Evolutionary conservation across 2,888 invertebrate genomes (phyloP).

Genomic region (Diarsia mendica): DNA sequence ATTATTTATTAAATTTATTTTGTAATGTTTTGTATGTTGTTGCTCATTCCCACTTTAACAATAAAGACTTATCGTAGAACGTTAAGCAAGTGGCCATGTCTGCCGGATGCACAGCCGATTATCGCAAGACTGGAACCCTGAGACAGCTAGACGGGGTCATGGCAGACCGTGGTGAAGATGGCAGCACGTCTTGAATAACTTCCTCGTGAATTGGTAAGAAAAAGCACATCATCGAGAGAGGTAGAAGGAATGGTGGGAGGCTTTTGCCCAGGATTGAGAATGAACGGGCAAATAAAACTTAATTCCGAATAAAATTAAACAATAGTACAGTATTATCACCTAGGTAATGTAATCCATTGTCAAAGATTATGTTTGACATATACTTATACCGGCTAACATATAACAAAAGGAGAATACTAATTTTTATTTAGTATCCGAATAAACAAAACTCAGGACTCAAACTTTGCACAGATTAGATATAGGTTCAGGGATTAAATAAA

Average conservation of each 20-base stretch:
- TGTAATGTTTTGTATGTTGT: neutral
- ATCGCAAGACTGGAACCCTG: neutral
- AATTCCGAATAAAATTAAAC: neutral
- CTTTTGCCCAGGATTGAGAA: neutral
- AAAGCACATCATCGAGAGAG: neutral
- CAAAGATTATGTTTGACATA: neutral
- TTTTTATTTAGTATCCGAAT: neutral
- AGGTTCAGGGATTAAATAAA: slow-evolving; percentile 52
- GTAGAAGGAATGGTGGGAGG: neutral
- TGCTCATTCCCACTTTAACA: neutral
- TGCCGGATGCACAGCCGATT: neutral
- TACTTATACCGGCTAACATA: too few species aligned
- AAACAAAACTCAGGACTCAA: neutral
- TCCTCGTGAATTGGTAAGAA: neutral
- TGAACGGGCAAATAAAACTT: neutral
- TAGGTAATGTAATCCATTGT: neutral
- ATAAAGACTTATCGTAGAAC: neutral
- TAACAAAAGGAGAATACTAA: neutral
- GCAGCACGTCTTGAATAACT: neutral
- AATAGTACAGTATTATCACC: neutral
- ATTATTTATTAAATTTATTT: neutral
- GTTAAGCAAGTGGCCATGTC: neutral
- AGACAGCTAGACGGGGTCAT: neutral
- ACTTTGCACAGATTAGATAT: slow-evolving; percentile 36
- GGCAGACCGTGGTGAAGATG: neutral